Evolutionary conservation across 2,113 vertebrate genomes (phyloP), one percentile per base, ranked within the genome.

Genomic region (Oncorhynchus clarkii): DNA sequence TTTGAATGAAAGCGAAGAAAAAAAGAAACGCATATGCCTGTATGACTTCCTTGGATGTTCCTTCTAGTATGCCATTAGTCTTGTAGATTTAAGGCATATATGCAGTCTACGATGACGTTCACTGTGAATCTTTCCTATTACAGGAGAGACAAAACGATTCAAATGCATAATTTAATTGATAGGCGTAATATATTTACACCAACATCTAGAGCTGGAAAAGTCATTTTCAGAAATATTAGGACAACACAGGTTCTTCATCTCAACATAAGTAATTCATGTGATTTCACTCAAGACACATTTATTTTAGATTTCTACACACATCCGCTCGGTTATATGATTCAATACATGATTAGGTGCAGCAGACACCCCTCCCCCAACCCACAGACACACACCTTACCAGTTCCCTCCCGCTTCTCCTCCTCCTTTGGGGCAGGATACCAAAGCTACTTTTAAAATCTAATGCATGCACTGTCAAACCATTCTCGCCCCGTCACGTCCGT

Each of bases 401-500:
- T 59, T 66, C 51, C 27, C 54, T 45, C 18, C 62, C 14, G 5
- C 31, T 67, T 68, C 48, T 67, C 81, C 73, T 2, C 77, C 80
- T 64, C 78, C 65, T 87, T 86, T 85, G 83, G 88, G 88, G 88
- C 91, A 85, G 91, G 91, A 92, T 90, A 89, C 90, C 94, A 91
- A 91, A 92, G 87, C 92, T 94, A 87, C 94, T 93, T 92, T 93
- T 92, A 94, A 54, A 93, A 93, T 93, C 89, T 86, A 91, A 90
- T 89, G 92, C 93, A 88, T 89, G 91, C 93, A 84, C 95, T 90
- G 93, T 93, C 89, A 95, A 92, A 91, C 92, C 93, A 91, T 94
- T 94, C 94, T 92, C 96, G 91, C 94, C 94, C 95, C 93, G 93
- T 94, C 95, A 92, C 94, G 93, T 93, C 85, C 87, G 85, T 72